Evolutionary conservation across 1,140 invertebrate species (phyloP).

Genomic region (Lepidurus couesii): DNA sequence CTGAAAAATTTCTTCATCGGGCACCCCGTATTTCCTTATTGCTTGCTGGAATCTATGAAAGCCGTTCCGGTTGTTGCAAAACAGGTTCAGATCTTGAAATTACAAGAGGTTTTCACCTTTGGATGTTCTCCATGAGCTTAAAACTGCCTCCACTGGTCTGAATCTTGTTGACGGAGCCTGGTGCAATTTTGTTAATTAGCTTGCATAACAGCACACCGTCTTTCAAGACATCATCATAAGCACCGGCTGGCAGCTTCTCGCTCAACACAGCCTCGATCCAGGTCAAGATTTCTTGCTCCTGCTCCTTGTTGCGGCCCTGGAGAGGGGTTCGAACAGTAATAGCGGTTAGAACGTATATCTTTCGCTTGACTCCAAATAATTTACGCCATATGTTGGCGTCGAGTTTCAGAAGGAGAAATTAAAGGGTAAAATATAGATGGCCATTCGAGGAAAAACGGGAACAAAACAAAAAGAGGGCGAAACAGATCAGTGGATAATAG

Average conservation of each 20-base stretch:
- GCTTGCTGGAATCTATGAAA: conserved; percentile 79
- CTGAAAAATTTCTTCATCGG: conserved; percentile 96
- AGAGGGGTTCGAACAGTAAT: not conserved
- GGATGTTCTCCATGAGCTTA: conserved; percentile 97
- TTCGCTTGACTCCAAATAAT: not conserved
- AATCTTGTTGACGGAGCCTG: conserved; percentile 93
- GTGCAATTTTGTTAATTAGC: conserved; percentile 87
- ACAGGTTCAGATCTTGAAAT: not conserved
- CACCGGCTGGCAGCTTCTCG: conserved; percentile 72
- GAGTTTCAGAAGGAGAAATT: no score
- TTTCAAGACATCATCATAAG: conserved; percentile 84
- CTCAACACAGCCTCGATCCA: conserved; percentile 88
- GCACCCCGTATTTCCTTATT: conserved; percentile 87
- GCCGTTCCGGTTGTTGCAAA: conserved; percentile 2
- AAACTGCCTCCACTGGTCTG: conserved; percentile 94
- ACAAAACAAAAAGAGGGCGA: not conserved
- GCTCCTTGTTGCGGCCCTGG: conserved; percentile 79
- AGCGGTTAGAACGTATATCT: not conserved
- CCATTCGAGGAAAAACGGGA: not conserved
- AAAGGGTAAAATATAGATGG: no score
- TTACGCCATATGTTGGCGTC: no score
- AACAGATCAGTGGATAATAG: no score
- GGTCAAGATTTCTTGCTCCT: conserved; percentile 79
- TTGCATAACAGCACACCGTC: conserved; percentile 91
- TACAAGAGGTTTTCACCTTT: conserved; percentile 53